These are phyloP conservation scores for Rutpela maculata DNA, from an alignment of 2,888 invertebrate species.

Conservation along the genomic window DNA sequence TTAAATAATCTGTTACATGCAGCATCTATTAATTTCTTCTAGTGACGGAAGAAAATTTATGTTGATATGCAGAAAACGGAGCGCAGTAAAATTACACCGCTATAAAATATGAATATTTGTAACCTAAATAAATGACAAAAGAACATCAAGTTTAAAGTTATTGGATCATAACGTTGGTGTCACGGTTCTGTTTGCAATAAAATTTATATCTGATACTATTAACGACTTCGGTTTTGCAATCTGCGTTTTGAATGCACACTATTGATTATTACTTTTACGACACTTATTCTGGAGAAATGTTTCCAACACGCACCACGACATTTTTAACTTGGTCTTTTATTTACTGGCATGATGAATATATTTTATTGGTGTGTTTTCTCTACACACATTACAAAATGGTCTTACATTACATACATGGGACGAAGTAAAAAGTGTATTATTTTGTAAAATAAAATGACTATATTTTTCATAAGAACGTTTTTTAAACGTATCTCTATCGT, in stretches of 20 bases:
- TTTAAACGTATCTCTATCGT: no score
- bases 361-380: not conserved
- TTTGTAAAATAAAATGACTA: no score
- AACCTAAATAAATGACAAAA: slow-evolving; percentile 35
- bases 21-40: no score
- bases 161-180: slow-evolving; percentile 33
- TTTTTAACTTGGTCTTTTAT: not conserved
- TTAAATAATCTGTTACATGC: no score
- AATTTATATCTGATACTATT: slow-evolving; percentile 35
- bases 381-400: not conserved
- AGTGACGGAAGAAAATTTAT: not conserved
- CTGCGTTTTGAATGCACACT: slow-evolving; percentile 18
- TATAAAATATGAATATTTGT: slow-evolving; percentile 34
- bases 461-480: no score
- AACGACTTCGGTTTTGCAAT: slow-evolving; percentile 36
- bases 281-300: slow-evolving; percentile 23
- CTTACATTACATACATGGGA: no score
- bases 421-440: no score
- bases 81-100: slow-evolving; percentile 12
- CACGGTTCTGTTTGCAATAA: slow-evolving; percentile 29
- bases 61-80: not conserved
- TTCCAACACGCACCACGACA: slow-evolving; percentile 9
- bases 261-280: slow-evolving; percentile 27
- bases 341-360: not conserved
- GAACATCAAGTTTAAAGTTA: slow-evolving; percentile 31